Conservation (phyloP, 2,113 vertebrate genomes). For the Ginglymostoma cirratum region DNA sequence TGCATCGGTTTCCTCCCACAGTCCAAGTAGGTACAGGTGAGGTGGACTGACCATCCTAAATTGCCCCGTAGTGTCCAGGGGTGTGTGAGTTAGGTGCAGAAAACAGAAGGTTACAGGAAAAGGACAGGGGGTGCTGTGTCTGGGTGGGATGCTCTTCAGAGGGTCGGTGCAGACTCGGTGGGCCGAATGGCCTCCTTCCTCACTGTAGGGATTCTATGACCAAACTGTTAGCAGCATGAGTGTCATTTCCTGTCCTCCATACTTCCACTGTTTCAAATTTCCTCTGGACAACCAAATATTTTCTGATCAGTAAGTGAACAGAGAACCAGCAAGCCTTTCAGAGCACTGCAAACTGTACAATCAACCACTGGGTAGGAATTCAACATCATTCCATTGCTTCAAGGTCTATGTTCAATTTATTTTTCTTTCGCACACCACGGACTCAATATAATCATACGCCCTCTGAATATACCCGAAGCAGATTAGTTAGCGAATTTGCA, state of each 20-base stretch:
- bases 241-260: background rate
- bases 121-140: too few relatives aligned
- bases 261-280: background rate
- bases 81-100: too few relatives aligned
- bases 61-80: too few relatives aligned
- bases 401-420: background rate
- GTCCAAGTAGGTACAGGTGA: too few relatives aligned
- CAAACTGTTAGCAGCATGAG: background rate
- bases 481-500: background rate
- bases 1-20: too few relatives aligned
- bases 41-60: too few relatives aligned
- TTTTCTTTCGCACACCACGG: background rate
- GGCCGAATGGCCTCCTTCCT: too few relatives aligned
- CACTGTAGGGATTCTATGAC: too few relatives aligned
- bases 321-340: background rate
- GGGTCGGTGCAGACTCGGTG: too few relatives aligned
- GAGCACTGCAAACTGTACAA: background rate
- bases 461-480: background rate
- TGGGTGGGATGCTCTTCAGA: too few relatives aligned
- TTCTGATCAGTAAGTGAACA: background rate
- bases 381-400: background rate
- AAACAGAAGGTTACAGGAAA: too few relatives aligned
- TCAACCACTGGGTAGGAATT: background rate
- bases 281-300: background rate
- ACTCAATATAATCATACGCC: background rate